A percentile compares a stretch with the other conserved stretches of the same genome.
Evolutionary conservation across 2,113 vertebrate genomes (phyloP).

Genomic region (Cottus gobio): DNA sequence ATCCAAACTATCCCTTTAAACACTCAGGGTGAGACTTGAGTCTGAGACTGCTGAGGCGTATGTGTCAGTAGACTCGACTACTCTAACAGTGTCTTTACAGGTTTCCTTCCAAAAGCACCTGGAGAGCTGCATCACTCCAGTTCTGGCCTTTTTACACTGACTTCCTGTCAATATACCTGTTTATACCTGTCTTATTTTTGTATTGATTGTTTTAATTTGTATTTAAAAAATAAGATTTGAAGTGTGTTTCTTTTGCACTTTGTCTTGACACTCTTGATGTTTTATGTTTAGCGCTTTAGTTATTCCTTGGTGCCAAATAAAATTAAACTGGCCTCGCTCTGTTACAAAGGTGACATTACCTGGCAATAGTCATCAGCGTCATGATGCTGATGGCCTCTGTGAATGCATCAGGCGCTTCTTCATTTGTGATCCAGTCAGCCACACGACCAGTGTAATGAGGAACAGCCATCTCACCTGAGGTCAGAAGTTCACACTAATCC

Average conservation of each 20-base stretch:
- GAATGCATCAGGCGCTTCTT: conserved; percentile 81
- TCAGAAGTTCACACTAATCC: not conserved
- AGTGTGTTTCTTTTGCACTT: not conserved
- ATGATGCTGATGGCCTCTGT: conserved; percentile 80
- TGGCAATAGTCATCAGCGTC: conserved; percentile 78
- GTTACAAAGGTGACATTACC: conserved; percentile 59
- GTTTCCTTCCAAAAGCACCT: too few species aligned
- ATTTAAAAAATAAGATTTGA: not conserved
- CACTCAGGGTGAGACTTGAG: too few species aligned
- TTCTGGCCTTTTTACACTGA: too few species aligned
- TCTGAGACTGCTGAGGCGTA: too few species aligned
- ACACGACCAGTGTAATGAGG: conserved; percentile 84
- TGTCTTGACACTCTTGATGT: too few species aligned
- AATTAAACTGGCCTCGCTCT: not conserved
- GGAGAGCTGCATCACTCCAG: too few species aligned
- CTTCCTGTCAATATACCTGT: too few species aligned
- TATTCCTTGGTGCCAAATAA: not conserved
- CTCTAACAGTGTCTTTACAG: too few species aligned
- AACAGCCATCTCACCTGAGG: conserved; percentile 85
- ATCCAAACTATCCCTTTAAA: too few species aligned
- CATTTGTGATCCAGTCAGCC: conserved; percentile 84
- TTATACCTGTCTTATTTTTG: not conserved
- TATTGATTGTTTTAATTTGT: not conserved
- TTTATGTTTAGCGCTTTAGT: too few species aligned
- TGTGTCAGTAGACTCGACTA: too few species aligned